Percentiles rank a stretch among this genome's conserved stretches.
These are phyloP conservation scores for Ptilonorhynchus violaceus DNA, from an alignment of 2,113 vertebrate species.

Conservation along the genomic window DNA sequence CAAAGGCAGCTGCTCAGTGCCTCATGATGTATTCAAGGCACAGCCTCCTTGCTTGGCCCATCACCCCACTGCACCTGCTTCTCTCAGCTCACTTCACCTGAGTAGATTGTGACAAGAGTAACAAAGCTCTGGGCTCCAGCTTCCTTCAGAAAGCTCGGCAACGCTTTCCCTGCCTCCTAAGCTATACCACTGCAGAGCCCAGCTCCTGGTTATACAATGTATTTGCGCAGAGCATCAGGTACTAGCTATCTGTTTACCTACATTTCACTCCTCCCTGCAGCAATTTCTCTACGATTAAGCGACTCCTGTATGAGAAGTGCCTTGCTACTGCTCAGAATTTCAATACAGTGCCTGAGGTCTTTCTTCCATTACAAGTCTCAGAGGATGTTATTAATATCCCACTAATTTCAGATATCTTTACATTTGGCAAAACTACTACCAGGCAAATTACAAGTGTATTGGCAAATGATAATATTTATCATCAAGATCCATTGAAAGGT, in stretches of 20 bases:
- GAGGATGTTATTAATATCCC: neutral
- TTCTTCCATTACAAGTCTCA: neutral
- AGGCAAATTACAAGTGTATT: neutral
- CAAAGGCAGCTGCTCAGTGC: conserved; percentile 37
- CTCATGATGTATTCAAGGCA: conserved; percentile 47
- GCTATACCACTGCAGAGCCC: neutral
- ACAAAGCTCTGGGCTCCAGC: neutral
- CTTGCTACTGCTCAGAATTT: neutral
- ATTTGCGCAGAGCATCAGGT: conserved; percentile 5
- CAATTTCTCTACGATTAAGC: neutral
- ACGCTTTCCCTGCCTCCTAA: neutral
- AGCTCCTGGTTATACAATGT: neutral
- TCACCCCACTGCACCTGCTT: conserved; percentile 54
- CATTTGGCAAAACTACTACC: neutral
- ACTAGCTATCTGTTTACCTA: neutral
- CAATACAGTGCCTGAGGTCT: neutral
- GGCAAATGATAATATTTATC: neutral
- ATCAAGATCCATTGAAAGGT: neutral
- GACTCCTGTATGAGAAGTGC: neutral
- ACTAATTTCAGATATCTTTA: neutral
- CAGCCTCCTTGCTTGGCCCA: conserved; percentile 35
- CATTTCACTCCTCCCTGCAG: neutral
- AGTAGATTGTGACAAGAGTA: conserved; percentile 52
- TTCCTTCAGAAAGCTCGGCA: neutral
- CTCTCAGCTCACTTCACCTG: conserved; percentile 57